Evolutionary conservation across 1,140 invertebrate genomes (phyloP).

Genomic region (Bactericera cockerelli): DNA sequence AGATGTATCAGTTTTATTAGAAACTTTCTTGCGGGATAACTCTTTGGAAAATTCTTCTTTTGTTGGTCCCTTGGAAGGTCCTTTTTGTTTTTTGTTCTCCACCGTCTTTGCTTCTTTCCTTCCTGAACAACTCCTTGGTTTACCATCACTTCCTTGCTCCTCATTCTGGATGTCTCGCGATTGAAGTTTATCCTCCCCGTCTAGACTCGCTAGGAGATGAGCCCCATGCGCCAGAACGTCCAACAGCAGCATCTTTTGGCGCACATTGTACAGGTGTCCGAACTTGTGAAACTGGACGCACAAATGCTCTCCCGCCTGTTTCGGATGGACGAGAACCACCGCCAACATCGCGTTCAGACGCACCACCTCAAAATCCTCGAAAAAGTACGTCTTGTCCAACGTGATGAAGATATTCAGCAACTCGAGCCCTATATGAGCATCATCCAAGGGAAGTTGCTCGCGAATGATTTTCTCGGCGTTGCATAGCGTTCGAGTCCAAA

Average conservation of each 20-base stretch:
- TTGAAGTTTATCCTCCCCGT: conserved; percentile 24
- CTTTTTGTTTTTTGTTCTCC: conserved; percentile 18
- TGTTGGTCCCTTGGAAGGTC: conserved; percentile 21
- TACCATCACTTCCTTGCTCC: conserved; percentile 18
- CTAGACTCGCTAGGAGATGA: conserved; percentile 40
- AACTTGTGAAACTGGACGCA: conserved; percentile 60
- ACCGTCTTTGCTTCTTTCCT: conserved; percentile 17
- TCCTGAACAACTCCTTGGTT: conserved; percentile 18
- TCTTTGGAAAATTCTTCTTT: conserved; percentile 25
- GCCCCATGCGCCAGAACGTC: conserved; percentile 54
- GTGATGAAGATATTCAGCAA: conserved; percentile 55
- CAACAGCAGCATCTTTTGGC: conserved; percentile 60
- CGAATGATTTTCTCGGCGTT: conserved; percentile 49
- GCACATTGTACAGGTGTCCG: conserved; percentile 50
- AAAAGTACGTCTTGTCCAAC: conserved; percentile 47
- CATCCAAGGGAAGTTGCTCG: conserved; percentile 48
- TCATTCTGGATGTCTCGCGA: conserved; percentile 15
- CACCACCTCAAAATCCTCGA: conserved; percentile 49
- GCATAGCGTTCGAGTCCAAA: conserved; percentile 46
- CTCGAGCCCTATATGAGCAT: conserved; percentile 50
- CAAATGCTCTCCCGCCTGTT: conserved; percentile 50
- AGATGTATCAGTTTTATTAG: too few species aligned
- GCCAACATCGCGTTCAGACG: conserved; percentile 50
- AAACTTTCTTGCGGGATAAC: too few species aligned
- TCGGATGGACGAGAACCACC: conserved; percentile 51